Base-by-base conservation (phyloP, 2,113 vertebrate species). In the Onychorhynchus coronatus region DNA sequence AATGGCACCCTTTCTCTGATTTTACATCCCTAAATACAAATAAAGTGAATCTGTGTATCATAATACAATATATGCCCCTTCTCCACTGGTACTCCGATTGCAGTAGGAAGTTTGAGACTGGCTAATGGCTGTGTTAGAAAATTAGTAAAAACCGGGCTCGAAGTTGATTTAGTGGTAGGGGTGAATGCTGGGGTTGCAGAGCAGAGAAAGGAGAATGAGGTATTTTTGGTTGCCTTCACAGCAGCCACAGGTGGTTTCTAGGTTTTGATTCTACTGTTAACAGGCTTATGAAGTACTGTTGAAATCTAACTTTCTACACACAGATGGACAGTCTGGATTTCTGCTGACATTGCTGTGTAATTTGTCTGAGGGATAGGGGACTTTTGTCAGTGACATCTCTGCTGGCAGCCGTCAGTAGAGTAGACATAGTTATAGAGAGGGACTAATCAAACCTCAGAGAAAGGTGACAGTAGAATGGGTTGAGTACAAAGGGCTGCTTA, bases 81-180 rank as follows among this genome's bases (percentile, higher is more conserved):
- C 91, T 75, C 56, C 11, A 46, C 21, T 28, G 65, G 42, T 58
- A 11, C 35, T 75, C 17, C 56, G n/a, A 37, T 56, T 63, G 52
- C 12, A 11, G 4, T 18, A 47, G n/a, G 55, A 75, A 76, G 33
- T 75, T 79, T 76, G 63, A 84, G 35, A 21, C n/a, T 53, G 33
- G 55, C 11, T 28, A 24, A 37, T 46, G 33, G 7, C 44, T 1
- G 0, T 59, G 27, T 42, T 63, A 77, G 47, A 46, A 46, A 94
- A 91, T 14, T 2, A 46, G 31, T 33, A 27, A 65, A 52, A 95
- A 67, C 35, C 1, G 7, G 58, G 10, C 0, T 0, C 15, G 20
- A 49, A 67, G 28, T 46, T 56, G 11, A 8, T 84, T 73, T 15
- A 41, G 50, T 44, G n/a, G 24, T 22, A 41, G 39, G 55, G 6